phyloP scores from a whole-genome alignment of 2,797 vertebrate species.

The Sebastes itinus region DNA sequence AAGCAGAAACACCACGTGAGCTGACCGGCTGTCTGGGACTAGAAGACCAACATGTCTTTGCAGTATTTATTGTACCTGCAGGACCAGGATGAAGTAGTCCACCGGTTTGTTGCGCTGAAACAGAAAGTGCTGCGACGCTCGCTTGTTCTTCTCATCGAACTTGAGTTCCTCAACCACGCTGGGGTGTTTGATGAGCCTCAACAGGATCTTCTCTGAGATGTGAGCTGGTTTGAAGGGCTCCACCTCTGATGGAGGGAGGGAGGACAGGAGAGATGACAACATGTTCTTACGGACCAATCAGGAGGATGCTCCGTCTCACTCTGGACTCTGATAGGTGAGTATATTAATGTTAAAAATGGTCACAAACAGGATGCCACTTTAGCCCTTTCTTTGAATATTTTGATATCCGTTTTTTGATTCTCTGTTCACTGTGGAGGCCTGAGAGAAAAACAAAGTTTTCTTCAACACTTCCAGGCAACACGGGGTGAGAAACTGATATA shows the following conservation, averaged over 20 bases:
- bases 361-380: too few species aligned
- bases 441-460: too few species aligned
- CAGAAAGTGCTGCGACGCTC: constrained; percentile 88
- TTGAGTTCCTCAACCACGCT: constrained; percentile 93
- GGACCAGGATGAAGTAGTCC: constrained; percentile 92
- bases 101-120: constrained; percentile 92
- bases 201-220: constrained; percentile 93
- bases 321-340: too few species aligned
- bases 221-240: constrained; percentile 91
- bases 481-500: neutral
- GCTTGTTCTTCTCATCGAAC: constrained; percentile 91
- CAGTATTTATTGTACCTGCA: constrained; percentile 83
- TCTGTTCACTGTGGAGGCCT: too few species aligned
- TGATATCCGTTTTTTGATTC: too few species aligned
- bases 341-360: too few species aligned
- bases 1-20: neutral
- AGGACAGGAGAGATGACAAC: neutral
- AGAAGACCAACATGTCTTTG: neutral
- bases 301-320: too few species aligned
- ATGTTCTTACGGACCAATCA: too few species aligned
- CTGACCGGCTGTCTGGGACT: neutral
- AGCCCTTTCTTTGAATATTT: too few species aligned
- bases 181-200: constrained; percentile 92
- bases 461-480: neutral
- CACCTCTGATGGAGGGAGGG: constrained; percentile 82